Evolutionary conservation across 92 coral and sea anemone genomes (phyloP), one percentile per base, ranked within the genome.

Genomic region (Zoanthus sansibaricus): DNA sequence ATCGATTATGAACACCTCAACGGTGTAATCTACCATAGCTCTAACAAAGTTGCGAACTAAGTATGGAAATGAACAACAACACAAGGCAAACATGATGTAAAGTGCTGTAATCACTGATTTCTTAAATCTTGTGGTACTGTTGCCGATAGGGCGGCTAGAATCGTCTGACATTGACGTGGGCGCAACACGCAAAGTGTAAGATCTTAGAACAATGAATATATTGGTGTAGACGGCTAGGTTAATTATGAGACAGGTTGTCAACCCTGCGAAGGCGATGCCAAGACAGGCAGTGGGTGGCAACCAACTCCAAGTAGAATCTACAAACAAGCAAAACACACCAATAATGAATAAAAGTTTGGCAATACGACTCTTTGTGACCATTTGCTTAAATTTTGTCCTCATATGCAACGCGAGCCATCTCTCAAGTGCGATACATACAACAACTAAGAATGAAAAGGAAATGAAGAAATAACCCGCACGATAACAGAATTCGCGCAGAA

Each of bases 291-390:
- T 62, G 45, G 58, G 44, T 21, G 84, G 84, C 5, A 79, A 6
- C 84, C 84, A 79, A 17, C 84, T 79, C 84, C 84, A 79, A 10
- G 84, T 79, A n/a, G 84, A 79, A 17, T 79, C 52, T 7, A 79
- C 7, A 12, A 79, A 79, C 84, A 61, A 64, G 73, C 84, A 79
- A 61, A 79, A 44, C 15, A 62, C 37, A 10, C 73, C 56, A n/a
- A 79, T 79, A 13, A 46, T 12, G 44, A 79, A 0, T 17, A 79
- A 66, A 2, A 79, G 71, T 79, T 46, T 61, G 17, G 62, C 31
- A 21, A 71, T 79, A 17, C 84, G 68, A 56, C 62, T 55, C 18
- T 79, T 79, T 9, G 84, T 79, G 17, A 79, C 73, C 59, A 79
- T 11, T 11, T 37, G 61, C 73, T 79, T 72, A 47, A 79, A 79